Evolutionary conservation across 2,888 invertebrate genomes (phyloP), one percentile per base, ranked within the genome.

Genomic region (Eristalinus aeneus): DNA sequence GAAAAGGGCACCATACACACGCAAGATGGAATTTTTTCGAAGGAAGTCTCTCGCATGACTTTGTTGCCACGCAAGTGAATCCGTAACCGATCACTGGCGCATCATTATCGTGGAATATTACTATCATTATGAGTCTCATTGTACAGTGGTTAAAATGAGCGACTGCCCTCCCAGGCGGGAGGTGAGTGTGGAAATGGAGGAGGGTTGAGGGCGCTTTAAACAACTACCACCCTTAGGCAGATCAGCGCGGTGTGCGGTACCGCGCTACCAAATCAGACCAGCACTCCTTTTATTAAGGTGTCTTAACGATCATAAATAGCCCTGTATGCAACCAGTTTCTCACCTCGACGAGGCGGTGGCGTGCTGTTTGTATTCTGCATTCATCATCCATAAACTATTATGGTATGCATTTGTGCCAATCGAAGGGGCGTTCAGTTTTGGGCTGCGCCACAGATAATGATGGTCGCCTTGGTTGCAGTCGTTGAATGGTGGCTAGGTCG

Each of bases 341-440:
- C 34, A 64, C 31, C 31, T 60, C 46, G 10, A 20, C 27, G 46
- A 39, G 46, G 27, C 27, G 64, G 36, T 53, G 16, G 10, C 31
- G 23, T 61, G 10, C 31, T 34, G 20, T 63, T 39, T 39, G 56
- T 56, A 64, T 69, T 74, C 58, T 31, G 63, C 74, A 46, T 85
- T 85, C 85, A 85, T 85, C 85, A 85, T 46, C 76, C 72, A 85
- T 85, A 77, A 81, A 77, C 76, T 76, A 56, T 81, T 76, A 56
- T 69, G 68, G 58, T 78, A 72, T 72, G 77, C 61, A 69, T 78
- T 54, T 61, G 39, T 34, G 20, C 63, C 67, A 73, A 79, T 79
- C 54, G 27, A 69, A 63, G 63, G 64, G 80, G 80, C 74, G 79
- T 73, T 5, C 6, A 2, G 11, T 56, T 56, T 56, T 8, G 56